A percentile compares a stretch with the other conserved stretches of the same genome.
Conservation (phyloP, 1,140 invertebrate genomes). For the Geopemphigus sp. region DNA sequence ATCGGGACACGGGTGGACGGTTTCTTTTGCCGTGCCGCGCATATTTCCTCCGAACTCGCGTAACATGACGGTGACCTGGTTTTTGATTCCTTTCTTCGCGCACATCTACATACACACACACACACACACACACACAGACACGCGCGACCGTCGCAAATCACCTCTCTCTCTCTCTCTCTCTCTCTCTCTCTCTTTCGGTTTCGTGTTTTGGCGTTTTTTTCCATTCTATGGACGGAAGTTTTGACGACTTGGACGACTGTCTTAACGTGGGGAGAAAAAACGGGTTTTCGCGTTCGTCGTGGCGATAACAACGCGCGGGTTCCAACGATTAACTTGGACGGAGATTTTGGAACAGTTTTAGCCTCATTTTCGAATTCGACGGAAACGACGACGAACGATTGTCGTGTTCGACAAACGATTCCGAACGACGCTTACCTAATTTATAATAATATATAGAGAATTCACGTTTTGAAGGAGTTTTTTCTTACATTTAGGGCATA, state of each 20-base stretch:
- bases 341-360: too few relatives aligned
- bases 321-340: too few relatives aligned
- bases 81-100: constrained; percentile 33
- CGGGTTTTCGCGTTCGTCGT: neutral
- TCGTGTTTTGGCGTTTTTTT: too few relatives aligned
- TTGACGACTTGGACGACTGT: neutral
- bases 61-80: constrained; percentile 46
- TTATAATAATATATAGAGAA: too few relatives aligned
- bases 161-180: constrained; percentile 9
- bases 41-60: constrained; percentile 7
- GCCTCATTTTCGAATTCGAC: too few relatives aligned
- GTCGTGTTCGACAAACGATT: too few relatives aligned
- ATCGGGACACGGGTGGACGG: constrained; percentile 31
- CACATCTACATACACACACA: neutral
- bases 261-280: neutral
- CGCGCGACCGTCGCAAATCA: neutral
- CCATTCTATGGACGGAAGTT: neutral
- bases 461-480: too few relatives aligned
- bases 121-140: neutral
- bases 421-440: too few relatives aligned
- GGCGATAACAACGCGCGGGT: too few relatives aligned
- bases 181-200: too few relatives aligned
- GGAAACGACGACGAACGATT: too few relatives aligned
- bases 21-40: constrained; percentile 38
- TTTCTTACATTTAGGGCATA: too few relatives aligned